Percentiles rank a stretch among this genome's conserved stretches.
These are phyloP conservation scores for Fregata magnificens DNA, from an alignment of 2,113 vertebrate genomes.

Conservation along the genomic window DNA sequence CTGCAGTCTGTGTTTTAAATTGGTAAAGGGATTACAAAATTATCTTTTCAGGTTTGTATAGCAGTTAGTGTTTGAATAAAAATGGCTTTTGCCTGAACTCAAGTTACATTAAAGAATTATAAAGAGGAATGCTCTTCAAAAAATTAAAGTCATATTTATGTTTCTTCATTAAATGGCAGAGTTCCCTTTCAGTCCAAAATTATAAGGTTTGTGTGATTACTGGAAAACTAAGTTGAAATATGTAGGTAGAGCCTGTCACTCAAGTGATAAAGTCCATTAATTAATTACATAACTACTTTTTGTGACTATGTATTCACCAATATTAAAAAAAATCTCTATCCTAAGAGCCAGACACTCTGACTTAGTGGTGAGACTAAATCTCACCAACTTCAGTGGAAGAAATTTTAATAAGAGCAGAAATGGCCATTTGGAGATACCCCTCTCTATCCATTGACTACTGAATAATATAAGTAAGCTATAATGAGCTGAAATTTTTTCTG, in stretches of 20 bases:
- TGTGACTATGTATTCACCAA: background rate
- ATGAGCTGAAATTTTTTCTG: background rate
- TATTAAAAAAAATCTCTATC: background rate
- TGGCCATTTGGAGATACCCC: background rate
- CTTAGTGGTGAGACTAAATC: background rate
- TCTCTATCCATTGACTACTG: background rate
- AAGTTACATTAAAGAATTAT: background rate
- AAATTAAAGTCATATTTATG: background rate
- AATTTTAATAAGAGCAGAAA: background rate
- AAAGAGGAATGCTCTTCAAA: background rate
- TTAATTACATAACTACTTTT: background rate
- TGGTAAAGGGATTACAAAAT: slow-evolving; percentile 53
- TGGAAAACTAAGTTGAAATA: background rate
- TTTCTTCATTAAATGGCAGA: background rate
- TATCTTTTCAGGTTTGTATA: slow-evolving; percentile 28
- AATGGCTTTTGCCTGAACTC: background rate
- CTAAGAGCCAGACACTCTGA: background rate
- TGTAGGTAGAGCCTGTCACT: background rate
- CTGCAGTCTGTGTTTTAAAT: slow-evolving; percentile 24
- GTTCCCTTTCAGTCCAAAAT: background rate
- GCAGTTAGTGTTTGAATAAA: slow-evolving; percentile 17
- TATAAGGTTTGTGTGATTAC: background rate
- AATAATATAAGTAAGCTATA: background rate
- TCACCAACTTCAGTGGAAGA: background rate
- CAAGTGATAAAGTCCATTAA: background rate